A percentile compares a stretch with the other conserved stretches of the same genome.
These are phyloP conservation scores for Willowsia nigromaculata DNA, from an alignment of 2,888 invertebrate genomes.

Conservation along the genomic window DNA sequence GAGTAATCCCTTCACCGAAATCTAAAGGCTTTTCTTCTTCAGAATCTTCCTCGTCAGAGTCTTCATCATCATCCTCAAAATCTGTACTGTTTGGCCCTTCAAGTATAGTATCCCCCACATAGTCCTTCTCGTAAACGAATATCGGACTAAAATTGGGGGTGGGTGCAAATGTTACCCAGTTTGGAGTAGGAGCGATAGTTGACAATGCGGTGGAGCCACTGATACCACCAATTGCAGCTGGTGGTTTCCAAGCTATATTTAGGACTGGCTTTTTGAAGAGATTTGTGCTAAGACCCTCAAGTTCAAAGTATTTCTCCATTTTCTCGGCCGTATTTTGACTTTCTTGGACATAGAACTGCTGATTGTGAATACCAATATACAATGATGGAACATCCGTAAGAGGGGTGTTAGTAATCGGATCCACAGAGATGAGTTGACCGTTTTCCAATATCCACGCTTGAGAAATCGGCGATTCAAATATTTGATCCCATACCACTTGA, in stretches of 20 bases:
- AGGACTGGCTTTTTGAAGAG: conserved; percentile 25
- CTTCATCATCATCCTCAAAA: conserved; percentile 9
- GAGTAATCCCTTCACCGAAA: conserved; percentile 80
- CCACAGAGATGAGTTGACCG: conserved; percentile 85
- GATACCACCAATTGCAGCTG: conserved; percentile 48
- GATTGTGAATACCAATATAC: conserved; percentile 92
- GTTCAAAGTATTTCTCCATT: conserved; percentile 63
- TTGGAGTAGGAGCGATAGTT: conserved; percentile 44
- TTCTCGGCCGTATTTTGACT: conserved; percentile 74
- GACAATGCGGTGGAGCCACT: conserved; percentile 64
- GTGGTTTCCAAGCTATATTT: conserved; percentile 75
- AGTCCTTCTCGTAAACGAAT: conserved; percentile 85
- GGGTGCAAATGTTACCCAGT: conserved; percentile 59
- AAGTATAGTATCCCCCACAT: conserved; percentile 46
- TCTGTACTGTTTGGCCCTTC: conserved; percentile 40
- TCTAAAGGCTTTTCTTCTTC: conserved; percentile 79
- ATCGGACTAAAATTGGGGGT: conserved; percentile 82
- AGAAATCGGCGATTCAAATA: conserved; percentile 92
- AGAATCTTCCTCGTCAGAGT: conserved; percentile 76
- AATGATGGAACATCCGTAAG: conserved; percentile 84
- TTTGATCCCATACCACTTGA: conserved; percentile 85
- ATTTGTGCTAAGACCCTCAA: conserved; percentile 37
- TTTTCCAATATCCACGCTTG: conserved; percentile 91
- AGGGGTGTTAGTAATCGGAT: conserved; percentile 85
- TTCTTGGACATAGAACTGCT: conserved; percentile 82